A percentile compares a stretch with the other conserved stretches of the same genome.
Evolutionary conservation across 2,888 invertebrate species (phyloP).

Genomic region (Ornithoptera priamus): DNA sequence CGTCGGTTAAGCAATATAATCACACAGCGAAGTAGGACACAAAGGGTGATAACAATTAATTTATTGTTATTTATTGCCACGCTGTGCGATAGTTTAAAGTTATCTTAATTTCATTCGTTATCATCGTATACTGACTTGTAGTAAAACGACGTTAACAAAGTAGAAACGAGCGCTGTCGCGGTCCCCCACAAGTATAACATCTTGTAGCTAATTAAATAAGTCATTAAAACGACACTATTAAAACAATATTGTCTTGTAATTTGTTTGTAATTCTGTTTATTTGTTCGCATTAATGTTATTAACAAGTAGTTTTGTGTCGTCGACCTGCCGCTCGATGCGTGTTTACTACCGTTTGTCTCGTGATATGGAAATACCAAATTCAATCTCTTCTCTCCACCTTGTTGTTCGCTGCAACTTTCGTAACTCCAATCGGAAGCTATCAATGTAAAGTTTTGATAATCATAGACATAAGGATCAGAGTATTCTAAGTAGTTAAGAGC

Average conservation of each 20-base stretch:
- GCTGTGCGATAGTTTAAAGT: not conserved
- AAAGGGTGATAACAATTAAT: conserved; percentile 29
- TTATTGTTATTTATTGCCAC: conserved; percentile 24
- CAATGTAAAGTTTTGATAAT: too few species aligned
- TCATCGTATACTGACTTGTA: conserved; percentile 14
- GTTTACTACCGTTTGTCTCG: too few species aligned
- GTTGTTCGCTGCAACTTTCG: too few species aligned
- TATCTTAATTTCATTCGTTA: conserved; percentile 25
- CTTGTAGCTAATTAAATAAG: conserved; percentile 37
- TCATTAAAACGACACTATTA: conserved; percentile 35
- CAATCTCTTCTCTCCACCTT: too few species aligned
- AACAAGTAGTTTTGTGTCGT: conserved; percentile 5
- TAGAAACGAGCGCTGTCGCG: conserved; percentile 7
- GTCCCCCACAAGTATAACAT: conserved; percentile 9
- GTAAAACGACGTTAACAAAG: conserved; percentile 9
- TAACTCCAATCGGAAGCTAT: too few species aligned
- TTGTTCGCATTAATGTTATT: not conserved
- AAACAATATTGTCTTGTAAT: conserved; percentile 32
- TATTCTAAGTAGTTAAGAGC: too few species aligned
- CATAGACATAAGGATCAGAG: too few species aligned
- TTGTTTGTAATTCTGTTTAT: conserved; percentile 7
- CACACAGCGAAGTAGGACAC: not conserved
- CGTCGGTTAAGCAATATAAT: not conserved
- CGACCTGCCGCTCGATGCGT: not conserved
- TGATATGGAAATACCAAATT: too few species aligned